Conservation (phyloP, 53 echinoderm and acorn worm genomes). For the Luidia sarsii region DNA sequence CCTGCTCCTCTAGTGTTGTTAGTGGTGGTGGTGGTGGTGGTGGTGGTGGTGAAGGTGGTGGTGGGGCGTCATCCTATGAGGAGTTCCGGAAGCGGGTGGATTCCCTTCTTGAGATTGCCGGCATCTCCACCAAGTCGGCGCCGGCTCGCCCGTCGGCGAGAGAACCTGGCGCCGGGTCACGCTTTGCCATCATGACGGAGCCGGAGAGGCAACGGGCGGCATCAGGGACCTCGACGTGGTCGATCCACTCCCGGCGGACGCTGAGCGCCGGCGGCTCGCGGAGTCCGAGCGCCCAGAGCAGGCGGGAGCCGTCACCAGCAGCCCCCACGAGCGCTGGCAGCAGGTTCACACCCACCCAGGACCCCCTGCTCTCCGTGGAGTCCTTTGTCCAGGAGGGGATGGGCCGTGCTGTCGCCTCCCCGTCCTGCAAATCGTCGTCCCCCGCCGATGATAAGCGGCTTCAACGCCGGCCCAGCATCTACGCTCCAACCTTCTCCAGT, state of each 20-base stretch:
- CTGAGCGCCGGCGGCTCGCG: not conserved
- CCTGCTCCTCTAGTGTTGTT: constrained; percentile 7
- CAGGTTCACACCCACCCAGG: constrained; percentile 26
- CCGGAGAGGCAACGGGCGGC: constrained; percentile 17
- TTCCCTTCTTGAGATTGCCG: constrained; percentile 1
- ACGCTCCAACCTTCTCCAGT: constrained; percentile 86
- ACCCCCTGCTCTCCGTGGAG: constrained; percentile 23
- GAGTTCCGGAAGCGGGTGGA: constrained; percentile 30
- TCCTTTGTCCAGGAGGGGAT: constrained; percentile 23
- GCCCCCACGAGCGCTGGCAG: not conserved
- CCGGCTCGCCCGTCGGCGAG: not conserved
- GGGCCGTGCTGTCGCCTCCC: too few species aligned
- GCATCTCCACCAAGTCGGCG: not conserved
- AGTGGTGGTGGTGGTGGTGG: too few species aligned
- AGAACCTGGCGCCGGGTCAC: not conserved
- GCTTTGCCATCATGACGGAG: constrained; percentile 37
- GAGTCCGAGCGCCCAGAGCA: not conserved
- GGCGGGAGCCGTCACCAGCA: not conserved
- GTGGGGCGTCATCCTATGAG: constrained; percentile 10
- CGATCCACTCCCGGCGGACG: not conserved
- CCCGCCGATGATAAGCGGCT: not conserved
- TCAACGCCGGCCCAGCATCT: constrained; percentile 64
- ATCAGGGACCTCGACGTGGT: constrained; percentile 24
- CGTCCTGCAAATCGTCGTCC: too few species aligned
- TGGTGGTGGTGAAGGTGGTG: too few species aligned